Evolutionary conservation across 2,113 vertebrate species (phyloP).

Genomic region (Eublepharis macularius): DNA sequence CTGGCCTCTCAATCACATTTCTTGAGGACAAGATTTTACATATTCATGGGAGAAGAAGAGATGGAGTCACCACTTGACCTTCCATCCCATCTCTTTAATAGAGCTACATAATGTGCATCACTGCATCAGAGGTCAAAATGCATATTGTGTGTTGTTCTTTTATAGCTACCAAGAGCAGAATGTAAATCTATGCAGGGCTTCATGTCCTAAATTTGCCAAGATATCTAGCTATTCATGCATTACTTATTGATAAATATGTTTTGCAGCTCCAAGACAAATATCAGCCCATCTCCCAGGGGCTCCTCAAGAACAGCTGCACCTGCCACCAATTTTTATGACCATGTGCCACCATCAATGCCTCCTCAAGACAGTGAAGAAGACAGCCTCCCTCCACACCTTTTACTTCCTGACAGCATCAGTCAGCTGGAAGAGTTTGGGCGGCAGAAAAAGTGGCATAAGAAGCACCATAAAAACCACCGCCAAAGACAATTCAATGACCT

Average conservation of each 20-base stretch:
- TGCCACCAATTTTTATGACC: conserved; percentile 58
- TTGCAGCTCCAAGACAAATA: conserved; percentile 57
- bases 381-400: conserved; percentile 86
- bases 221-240: fast-evolving
- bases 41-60: not conserved
- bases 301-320: conserved; percentile 54
- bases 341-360: conserved; percentile 56
- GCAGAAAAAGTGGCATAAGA: conserved; percentile 89
- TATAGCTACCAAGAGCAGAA: not conserved
- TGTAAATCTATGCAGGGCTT: not conserved
- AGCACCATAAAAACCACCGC: conserved; percentile 83
- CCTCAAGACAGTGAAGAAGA: conserved; percentile 80
- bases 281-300: conserved; percentile 34
- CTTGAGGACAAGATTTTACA: not conserved
- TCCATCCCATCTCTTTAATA: not conserved
- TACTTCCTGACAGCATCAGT: conserved; percentile 94
- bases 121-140: not conserved
- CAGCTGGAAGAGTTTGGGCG: conserved; percentile 96
- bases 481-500: conserved; percentile 95
- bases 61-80: not conserved
- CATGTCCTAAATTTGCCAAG: not conserved
- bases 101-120: not conserved
- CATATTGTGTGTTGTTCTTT: not conserved
- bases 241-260: conserved; percentile 16
- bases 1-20: not conserved